Percentiles rank a stretch among this genome's conserved stretches.
Evolutionary conservation across 1,140 invertebrate species (phyloP).

Genomic region (Anthonomus grandis): DNA sequence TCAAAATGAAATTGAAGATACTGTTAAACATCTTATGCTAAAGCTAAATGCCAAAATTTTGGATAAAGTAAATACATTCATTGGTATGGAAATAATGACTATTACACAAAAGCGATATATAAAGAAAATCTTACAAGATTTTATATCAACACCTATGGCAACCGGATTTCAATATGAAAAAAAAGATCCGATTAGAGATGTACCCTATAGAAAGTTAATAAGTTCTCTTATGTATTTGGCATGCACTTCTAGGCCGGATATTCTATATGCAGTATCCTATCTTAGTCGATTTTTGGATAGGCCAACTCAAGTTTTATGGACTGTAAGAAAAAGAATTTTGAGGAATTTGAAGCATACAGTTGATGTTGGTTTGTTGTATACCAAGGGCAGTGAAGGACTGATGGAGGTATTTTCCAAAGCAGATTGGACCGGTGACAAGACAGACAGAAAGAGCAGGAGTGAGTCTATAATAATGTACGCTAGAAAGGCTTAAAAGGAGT

Average conservation of each 20-base stretch:
- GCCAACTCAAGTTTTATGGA: slow-evolving; percentile 38
- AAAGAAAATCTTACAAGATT: slow-evolving; percentile 4
- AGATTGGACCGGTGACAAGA: no score
- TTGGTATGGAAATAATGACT: background rate
- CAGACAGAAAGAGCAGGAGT: no score
- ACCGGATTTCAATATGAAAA: slow-evolving; percentile 8
- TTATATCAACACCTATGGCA: slow-evolving; percentile 5
- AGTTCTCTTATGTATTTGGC: slow-evolving; percentile 47
- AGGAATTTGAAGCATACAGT: slow-evolving; percentile 49
- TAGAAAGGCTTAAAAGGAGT: no score
- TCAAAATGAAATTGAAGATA: slow-evolving; percentile 10
- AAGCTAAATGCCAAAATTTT: background rate
- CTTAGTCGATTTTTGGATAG: slow-evolving; percentile 35
- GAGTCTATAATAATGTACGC: no score
- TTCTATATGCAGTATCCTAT: slow-evolving; percentile 45
- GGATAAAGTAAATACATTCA: background rate
- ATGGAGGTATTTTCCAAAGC: no score
- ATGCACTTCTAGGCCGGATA: slow-evolving; percentile 46
- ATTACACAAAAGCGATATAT: slow-evolving; percentile 4
- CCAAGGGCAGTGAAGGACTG: no score
- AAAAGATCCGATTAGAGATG: background rate
- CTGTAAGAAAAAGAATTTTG: slow-evolving; percentile 43
- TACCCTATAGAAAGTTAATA: slow-evolving; percentile 44
- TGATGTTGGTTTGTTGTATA: slow-evolving; percentile 36
- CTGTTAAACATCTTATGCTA: background rate